Base-by-base conservation (phyloP, 2,888 invertebrate species). In the Netelia fuscicornis region DNA sequence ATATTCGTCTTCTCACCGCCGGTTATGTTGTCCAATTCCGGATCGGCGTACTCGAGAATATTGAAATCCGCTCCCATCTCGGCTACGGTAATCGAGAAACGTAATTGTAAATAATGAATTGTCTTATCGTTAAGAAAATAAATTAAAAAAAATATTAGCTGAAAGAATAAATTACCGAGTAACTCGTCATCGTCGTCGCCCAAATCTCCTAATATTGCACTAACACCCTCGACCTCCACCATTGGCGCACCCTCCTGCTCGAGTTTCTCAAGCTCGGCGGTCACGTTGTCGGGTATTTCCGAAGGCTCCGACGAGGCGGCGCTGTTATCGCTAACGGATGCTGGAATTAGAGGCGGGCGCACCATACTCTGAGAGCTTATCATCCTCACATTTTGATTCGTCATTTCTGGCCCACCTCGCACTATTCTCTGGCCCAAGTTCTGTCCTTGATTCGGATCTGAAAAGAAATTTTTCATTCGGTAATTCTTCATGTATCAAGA, bases 41-140 rank as follows among this genome's bases (percentile, higher is more conserved):
- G 98, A 95, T 99, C 98, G 0, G 98, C 98, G 93, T 98, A 99
- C 94, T 98, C 98, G 86, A 99, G 94, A 90, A 99, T 98, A 93
- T 99, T 98, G 94, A 99, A 99, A 94, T 98, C 98, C 85, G 97
- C 97, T 5, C 98, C 98, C 95, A 98, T 97, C 94, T 98, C 98
- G n/a, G 97, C 97, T 90, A 85, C 62, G 42, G 9, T 13, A 42
- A 67, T 25, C 52, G 54, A 64, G 65, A 68, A 65, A 72, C 11
- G 64, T 10, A 3, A 1, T 17, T 52, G 9, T 20, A 37, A n/a
- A 11, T 9, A 6, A 9, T 10, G 1, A 17, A n/a, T 30, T 30
- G 30, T 30, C 20, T 30, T 30, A 30, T 30, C 3, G 2, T 30
- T 30, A 2, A 2, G 2, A 74, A 74, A 52, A 67, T 74, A 17